Percentiles rank a stretch among this genome's conserved stretches.
These are phyloP conservation scores for Metridium senile DNA, from an alignment of 92 coral and sea anemone species.

Conservation along the genomic window DNA sequence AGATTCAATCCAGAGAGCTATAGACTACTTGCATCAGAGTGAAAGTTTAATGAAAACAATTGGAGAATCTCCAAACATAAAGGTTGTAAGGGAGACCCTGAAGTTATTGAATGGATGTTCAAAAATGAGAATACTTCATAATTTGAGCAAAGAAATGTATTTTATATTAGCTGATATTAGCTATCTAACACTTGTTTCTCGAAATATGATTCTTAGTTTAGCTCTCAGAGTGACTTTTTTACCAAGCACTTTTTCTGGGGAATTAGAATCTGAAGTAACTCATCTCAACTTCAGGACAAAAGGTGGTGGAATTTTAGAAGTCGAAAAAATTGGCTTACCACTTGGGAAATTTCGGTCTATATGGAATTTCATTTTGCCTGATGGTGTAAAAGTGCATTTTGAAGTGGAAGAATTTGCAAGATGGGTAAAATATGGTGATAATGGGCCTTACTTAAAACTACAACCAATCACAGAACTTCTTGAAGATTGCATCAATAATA, in stretches of 20 bases:
- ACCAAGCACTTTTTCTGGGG: neutral
- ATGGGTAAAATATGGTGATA: neutral
- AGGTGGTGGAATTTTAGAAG: slow-evolving; percentile 1
- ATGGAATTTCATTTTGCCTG: neutral
- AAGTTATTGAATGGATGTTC: neutral
- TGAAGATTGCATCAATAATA: slow-evolving; percentile 1
- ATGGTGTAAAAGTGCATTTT: neutral
- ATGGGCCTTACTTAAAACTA: neutral
- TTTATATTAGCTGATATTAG: neutral
- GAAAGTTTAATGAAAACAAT: slow-evolving; percentile 8
- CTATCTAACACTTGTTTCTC: neutral
- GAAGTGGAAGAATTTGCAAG: slow-evolving; percentile 1
- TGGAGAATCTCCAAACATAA: slow-evolving; percentile 6
- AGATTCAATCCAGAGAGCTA: neutral
- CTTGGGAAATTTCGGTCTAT: neutral
- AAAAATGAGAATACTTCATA: neutral
- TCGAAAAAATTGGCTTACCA: slow-evolving; percentile 4
- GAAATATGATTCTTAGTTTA: neutral
- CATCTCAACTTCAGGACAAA: neutral
- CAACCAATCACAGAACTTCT: slow-evolving; percentile 8
- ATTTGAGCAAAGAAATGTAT: neutral
- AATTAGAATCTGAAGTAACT: neutral
- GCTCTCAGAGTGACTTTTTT: neutral
- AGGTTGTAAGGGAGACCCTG: neutral
- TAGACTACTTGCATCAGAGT: neutral